Evolutionary conservation across 2,113 vertebrate species (phyloP), one percentile per base, ranked within the genome.

Genomic region (Gavia stellata): DNA sequence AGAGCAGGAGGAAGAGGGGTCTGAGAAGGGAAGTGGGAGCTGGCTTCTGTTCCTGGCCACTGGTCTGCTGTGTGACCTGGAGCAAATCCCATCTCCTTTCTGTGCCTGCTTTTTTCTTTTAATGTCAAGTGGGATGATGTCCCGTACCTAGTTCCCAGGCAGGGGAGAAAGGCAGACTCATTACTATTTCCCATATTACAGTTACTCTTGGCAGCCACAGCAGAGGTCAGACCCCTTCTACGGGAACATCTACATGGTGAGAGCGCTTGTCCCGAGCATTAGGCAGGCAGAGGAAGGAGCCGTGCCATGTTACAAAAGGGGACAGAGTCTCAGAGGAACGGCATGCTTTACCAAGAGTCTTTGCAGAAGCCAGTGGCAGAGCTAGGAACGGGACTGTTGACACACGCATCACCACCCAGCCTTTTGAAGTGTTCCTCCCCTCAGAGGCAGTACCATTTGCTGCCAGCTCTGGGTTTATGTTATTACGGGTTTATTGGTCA

Each of bases 11-110:
- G 44, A 91, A 17, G 80, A 88, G 59, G 62, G 49, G 81, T 63
- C 94, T 97, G 96, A 88, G 95, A 96, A 96, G 94, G 93, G 94
- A 95, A 92, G 81, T 95, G 94, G 92, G 81, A 94, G 92, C 95
- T 94, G 91, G 94, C 86, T 96, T n/a, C 96, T 93, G 92, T 95
- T 95, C 95, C 96, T 90, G 91, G 89, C 96, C 94, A 24, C 52
- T 86, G 95, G 49, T 78, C 83, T 17, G 72, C 88, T 70, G 17
- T 55, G 84, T 92, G 95, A 91, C 94, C 91, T 96, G 94, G 89
- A 94, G 75, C 96, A 71, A 81, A 95, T 95, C 95, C 96, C 94
- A 92, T 72, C 91, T 72, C 86, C 81, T 88, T 49, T 82, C 86
- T 55, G 23, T 17, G 86, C 92, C 65, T 72, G 61, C 56, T 52